These are phyloP conservation scores for Eurytoma californica DNA, from an alignment of 2,888 invertebrate species.

Conservation along the genomic window DNA sequence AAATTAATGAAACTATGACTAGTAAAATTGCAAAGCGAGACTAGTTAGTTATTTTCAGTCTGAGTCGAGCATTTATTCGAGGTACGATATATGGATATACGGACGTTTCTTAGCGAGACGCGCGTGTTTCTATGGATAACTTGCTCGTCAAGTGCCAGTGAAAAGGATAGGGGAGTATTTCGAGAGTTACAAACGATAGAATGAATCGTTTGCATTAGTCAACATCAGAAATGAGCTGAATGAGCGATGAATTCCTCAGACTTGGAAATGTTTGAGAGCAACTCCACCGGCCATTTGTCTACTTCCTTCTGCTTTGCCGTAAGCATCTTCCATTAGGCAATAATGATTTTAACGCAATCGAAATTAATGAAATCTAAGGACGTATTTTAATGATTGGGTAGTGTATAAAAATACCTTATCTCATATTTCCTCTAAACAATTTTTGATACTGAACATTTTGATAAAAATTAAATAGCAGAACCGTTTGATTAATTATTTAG, in stretches of 20 bases:
- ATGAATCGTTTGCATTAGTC: slow-evolving; percentile 68
- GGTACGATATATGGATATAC: slow-evolving; percentile 2
- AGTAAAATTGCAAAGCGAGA: no score
- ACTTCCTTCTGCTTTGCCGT: slow-evolving; percentile 5
- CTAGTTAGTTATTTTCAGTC: slow-evolving; percentile 1
- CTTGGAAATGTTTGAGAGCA: slow-evolving; percentile 47
- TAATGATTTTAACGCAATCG: not conserved
- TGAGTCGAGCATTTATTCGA: slow-evolving; percentile 19
- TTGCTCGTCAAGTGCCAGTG: not conserved
- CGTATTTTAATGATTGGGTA: no score
- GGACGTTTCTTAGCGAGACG: slow-evolving; percentile 1
- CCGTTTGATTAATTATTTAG: no score
- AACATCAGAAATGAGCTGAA: slow-evolving; percentile 55
- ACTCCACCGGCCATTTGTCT: slow-evolving; percentile 34
- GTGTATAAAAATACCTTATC: no score
- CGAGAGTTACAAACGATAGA: slow-evolving; percentile 69
- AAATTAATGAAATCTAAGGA: no score
- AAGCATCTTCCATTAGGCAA: slow-evolving; percentile 7
- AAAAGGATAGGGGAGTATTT: slow-evolving; percentile 46
- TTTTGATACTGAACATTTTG: no score
- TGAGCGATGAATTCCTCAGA: slow-evolving; percentile 46
- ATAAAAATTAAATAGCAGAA: no score
- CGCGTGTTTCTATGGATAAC: slow-evolving; percentile 17
- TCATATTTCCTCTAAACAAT: no score
- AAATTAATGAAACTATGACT: no score